A percentile compares a stretch with the other conserved stretches of the same genome.
phyloP scores from a whole-genome alignment of 2,113 vertebrate genomes.

The Tragelaphus strepsiceros region DNA sequence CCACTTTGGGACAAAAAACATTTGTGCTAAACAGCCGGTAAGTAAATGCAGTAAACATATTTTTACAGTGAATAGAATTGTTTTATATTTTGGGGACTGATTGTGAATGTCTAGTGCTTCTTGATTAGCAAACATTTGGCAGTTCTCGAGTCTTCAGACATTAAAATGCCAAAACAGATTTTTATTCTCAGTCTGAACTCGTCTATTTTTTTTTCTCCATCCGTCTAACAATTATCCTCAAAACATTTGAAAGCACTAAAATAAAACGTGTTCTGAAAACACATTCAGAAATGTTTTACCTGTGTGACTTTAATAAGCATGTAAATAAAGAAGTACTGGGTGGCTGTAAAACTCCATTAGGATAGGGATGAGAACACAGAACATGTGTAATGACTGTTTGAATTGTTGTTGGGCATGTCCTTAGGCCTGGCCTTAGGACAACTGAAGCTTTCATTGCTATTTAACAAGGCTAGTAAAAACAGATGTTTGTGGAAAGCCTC shows the following conservation, averaged over 20 bases:
- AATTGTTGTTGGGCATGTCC: constrained; percentile 37
- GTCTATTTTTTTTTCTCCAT: constrained; percentile 25
- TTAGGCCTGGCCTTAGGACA: constrained; percentile 50
- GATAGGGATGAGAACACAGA: constrained; percentile 1
- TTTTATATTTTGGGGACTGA: constrained; percentile 44
- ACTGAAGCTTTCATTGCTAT: background rate
- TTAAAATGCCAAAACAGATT: constrained; percentile 51
- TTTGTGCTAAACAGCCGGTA: constrained; percentile 51
- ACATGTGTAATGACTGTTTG: constrained; percentile 12
- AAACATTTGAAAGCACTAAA: constrained; percentile 63
- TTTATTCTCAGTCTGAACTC: constrained; percentile 49
- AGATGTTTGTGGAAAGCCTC: background rate
- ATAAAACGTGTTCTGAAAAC: constrained; percentile 36
- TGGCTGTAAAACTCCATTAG: background rate
- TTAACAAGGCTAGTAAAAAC: background rate
- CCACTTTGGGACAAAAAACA: constrained; percentile 36
- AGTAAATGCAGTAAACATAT: constrained; percentile 59
- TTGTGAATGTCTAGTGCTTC: constrained; percentile 31
- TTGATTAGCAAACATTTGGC: constrained; percentile 57
- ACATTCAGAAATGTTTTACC: background rate
- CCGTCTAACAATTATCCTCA: constrained; percentile 38
- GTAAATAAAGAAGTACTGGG: constrained; percentile 22
- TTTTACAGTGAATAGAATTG: constrained; percentile 59
- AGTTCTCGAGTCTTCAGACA: constrained; percentile 37
- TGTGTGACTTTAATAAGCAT: constrained; percentile 53